phyloP scores from a whole-genome alignment of 2,888 invertebrate genomes.

The Meiosimyza platycephala region DNA sequence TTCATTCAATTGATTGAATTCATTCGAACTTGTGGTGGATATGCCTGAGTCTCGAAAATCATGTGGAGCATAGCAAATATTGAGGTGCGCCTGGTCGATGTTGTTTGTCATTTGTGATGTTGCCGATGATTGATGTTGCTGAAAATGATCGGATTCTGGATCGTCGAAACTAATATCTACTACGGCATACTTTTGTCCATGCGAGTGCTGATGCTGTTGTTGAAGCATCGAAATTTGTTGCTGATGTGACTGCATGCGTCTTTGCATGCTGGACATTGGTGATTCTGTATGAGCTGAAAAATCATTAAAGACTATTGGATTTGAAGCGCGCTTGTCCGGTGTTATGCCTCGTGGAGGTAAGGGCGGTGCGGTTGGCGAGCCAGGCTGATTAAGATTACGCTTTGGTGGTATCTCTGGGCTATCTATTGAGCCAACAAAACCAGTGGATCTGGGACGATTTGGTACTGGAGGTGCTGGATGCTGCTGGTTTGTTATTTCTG shows the following conservation, averaged over 20 bases:
- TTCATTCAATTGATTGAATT: slow-evolving; percentile 61
- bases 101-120: slow-evolving; percentile 52
- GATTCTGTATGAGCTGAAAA: slow-evolving; percentile 51
- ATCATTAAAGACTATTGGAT: slow-evolving; percentile 64
- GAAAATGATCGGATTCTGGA: slow-evolving; percentile 62
- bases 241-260: slow-evolving; percentile 52
- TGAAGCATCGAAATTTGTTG: slow-evolving; percentile 38
- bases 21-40: slow-evolving; percentile 65
- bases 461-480: slow-evolving; percentile 38
- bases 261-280: slow-evolving; percentile 48
- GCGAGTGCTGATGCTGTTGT: slow-evolving; percentile 40
- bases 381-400: slow-evolving; percentile 60
- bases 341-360: slow-evolving; percentile 81
- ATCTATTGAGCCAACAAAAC: slow-evolving; percentile 67
- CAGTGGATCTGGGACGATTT: slow-evolving; percentile 43
- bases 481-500: slow-evolving; percentile 36
- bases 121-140: slow-evolving; percentile 55
- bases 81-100: slow-evolving; percentile 53
- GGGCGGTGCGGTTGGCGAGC: slow-evolving; percentile 76
- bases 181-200: slow-evolving; percentile 67
- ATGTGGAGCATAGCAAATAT: slow-evolving; percentile 59
- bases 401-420: slow-evolving; percentile 70
- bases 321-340: slow-evolving; percentile 66
- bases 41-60: slow-evolving; percentile 67
- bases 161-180: slow-evolving; percentile 70